Evolutionary conservation across 1,140 invertebrate species (phyloP).

Genomic region (Macrobrachium nipponense): DNA sequence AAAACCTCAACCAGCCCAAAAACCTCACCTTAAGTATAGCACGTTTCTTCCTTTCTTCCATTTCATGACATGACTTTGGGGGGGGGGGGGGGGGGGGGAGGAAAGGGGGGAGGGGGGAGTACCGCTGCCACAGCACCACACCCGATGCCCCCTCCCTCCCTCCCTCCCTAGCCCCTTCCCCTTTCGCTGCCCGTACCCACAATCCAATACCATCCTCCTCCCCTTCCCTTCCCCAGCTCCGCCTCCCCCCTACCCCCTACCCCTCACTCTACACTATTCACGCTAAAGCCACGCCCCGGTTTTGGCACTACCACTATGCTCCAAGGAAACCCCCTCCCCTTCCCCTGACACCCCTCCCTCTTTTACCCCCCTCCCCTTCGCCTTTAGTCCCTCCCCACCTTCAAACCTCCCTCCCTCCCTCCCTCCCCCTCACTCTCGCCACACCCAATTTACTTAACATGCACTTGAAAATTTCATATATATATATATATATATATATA

Average conservation of each 20-base stretch:
- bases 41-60: background rate
- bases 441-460: background rate
- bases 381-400: background rate
- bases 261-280: background rate
- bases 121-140: no score
- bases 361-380: background rate
- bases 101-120: no score
- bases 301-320: background rate
- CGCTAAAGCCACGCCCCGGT: no score
- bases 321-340: background rate
- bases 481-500: conserved; percentile 6
- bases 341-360: background rate
- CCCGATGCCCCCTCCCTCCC: no score
- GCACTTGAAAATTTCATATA: background rate
- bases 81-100: no score
- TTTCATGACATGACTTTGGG: no score
- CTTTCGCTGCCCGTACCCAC: background rate
- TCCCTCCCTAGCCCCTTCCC: background rate
- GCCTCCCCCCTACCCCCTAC: background rate
- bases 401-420: no score
- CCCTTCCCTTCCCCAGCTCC: background rate
- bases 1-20: background rate
- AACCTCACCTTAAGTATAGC: background rate
- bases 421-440: background rate
- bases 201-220: background rate